These are phyloP conservation scores for Datnioides undecimradiatus DNA, from an alignment of 2,113 vertebrate genomes.

Conservation along the genomic window DNA sequence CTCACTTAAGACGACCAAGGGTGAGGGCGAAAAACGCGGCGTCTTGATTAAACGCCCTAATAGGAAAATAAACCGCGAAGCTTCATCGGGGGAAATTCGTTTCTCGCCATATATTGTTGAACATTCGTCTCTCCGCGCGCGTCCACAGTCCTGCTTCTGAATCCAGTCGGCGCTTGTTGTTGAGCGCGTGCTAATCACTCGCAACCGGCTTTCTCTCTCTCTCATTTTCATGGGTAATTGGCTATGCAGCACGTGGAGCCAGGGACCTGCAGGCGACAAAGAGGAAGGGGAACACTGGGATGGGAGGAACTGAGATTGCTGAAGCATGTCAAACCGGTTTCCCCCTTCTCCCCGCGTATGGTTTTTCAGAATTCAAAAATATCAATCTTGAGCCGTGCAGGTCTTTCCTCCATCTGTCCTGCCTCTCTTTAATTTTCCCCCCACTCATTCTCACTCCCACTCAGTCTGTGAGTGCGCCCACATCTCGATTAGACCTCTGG, in stretches of 20 bases:
- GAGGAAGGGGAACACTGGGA: conserved; percentile 19
- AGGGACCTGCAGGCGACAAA: conserved; percentile 58
- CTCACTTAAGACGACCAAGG: neutral
- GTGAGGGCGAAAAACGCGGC: neutral
- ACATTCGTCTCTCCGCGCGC: neutral
- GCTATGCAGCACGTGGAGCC: conserved; percentile 57
- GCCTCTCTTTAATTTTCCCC: conserved; percentile 40
- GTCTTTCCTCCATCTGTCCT: conserved; percentile 42
- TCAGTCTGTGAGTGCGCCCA: conserved; percentile 25
- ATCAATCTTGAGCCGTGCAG: neutral
- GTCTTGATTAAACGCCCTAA: conserved; percentile 15
- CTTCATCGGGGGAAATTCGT: neutral
- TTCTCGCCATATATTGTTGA: neutral
- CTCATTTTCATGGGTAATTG: conserved; percentile 70
- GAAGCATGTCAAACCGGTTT: conserved; percentile 46
- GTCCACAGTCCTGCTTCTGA: neutral
- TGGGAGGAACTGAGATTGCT: conserved; percentile 48
- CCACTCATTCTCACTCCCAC: conserved; percentile 37
- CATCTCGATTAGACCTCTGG: conserved; percentile 63
- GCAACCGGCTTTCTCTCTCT: conserved; percentile 35
- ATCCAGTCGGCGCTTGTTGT: conserved; percentile 35
- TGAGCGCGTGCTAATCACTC: conserved; percentile 55
- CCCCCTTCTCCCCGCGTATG: neutral
- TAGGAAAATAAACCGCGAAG: neutral
- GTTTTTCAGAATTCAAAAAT: conserved; percentile 8